Evolutionary conservation across 2,888 invertebrate genomes (phyloP), one percentile per base, ranked within the genome.

Genomic region (Megalurothrips usitatus): DNA sequence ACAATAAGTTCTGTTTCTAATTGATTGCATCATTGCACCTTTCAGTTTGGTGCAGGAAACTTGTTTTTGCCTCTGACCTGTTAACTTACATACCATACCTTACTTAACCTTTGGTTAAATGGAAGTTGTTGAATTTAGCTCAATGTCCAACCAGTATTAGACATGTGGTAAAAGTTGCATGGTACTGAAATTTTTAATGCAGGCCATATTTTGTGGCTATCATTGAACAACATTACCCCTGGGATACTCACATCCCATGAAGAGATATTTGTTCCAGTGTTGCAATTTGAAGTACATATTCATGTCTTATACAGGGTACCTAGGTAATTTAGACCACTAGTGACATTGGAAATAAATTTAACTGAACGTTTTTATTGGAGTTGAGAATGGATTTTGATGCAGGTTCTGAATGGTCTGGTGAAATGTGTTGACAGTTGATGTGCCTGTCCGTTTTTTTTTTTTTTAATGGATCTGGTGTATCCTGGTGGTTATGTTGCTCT

Each of bases 1-100:
- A 75, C 68, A 75, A 75, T 75, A 75, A 75, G 12, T 75, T 75
- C 26, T 75, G 68, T 75, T 75, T 75, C 68, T 75, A 75, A 26
- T 26, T 75, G 23, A 75, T 23, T 23, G 26, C 26, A 26, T 75
- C 68, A 23, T 12, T 75, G 68, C 68, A 75, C 68, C 12, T 23
- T 75, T 75, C 23, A 26, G 26, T 75, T 23, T 23, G 23, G 12
- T 75, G 26, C 12, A 75, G 26, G 68, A 75, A 75, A 75, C 68
- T 75, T 23, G 68, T 75, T n/a, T 75, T 75, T 75, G 68, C 68
- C 9, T 75, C 68, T 75, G 68, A 75, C 34, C 34, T 43, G 2
- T 43, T 4, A 43, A 43, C 34, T 43, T 43, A 43, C 34, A 52
- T n/a, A n/a, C n/a, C n/a, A n/a, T n/a, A 52, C 52, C 52, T 52